These are phyloP conservation scores for Rhinella marina DNA, from an alignment of 2,797 vertebrate species.

Conservation along the genomic window DNA sequence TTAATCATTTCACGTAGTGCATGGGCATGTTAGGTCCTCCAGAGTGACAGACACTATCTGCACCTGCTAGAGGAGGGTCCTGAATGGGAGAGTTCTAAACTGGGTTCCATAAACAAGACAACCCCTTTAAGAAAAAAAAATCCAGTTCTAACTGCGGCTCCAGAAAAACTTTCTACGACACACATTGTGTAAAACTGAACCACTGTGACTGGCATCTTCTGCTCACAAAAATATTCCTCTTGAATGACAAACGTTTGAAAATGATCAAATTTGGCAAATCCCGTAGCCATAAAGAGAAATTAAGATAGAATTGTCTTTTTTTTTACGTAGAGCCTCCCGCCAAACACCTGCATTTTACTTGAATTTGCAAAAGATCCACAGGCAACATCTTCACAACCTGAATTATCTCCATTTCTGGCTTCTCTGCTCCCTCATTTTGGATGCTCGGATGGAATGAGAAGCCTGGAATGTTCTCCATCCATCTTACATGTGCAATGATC, in stretches of 20 bases:
- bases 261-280: not conserved
- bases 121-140: not conserved
- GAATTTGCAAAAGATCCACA: not conserved
- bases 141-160: not conserved
- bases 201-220: constrained; percentile 1
- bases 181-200: not conserved
- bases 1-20: too few species aligned
- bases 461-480: not conserved
- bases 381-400: not conserved
- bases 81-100: too few species aligned
- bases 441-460: not conserved
- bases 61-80: too few species aligned
- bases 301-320: not conserved
- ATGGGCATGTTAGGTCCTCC: too few species aligned
- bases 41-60: too few species aligned
- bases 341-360: constrained; percentile 28
- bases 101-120: not conserved
- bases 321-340: too few species aligned
- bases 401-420: constrained; percentile 7
- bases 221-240: not conserved
- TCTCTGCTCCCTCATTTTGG: not conserved
- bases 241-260: not conserved
- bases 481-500: not conserved
- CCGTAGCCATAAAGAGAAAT: not conserved
- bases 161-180: not conserved